These are phyloP conservation scores for Lateolabrax maculatus DNA, from an alignment of 2,797 vertebrate genomes.

Conservation along the genomic window DNA sequence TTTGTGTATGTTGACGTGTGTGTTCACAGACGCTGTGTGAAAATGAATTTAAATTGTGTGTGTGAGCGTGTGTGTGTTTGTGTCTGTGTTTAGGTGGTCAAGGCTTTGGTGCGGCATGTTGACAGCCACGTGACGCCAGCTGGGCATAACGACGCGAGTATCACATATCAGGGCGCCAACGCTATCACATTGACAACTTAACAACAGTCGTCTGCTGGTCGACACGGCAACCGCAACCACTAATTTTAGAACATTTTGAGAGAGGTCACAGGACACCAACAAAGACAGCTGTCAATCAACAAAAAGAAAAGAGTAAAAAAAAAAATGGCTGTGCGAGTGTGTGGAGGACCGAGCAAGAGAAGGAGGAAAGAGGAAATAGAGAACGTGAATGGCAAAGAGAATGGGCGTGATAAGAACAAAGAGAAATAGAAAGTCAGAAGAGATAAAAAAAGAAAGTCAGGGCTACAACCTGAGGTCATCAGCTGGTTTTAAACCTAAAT, in stretches of 20 bases:
- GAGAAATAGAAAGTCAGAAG: slow-evolving; percentile 60
- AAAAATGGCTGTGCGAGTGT: background rate
- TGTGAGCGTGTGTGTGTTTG: slow-evolving; percentile 15
- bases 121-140: slow-evolving; percentile 67
- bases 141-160: slow-evolving; percentile 48
- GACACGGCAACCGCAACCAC: slow-evolving; percentile 44
- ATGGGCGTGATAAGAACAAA: slow-evolving; percentile 55
- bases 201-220: slow-evolving; percentile 64
- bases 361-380: slow-evolving; percentile 13
- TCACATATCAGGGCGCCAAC: slow-evolving; percentile 63
- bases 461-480: slow-evolving; percentile 65
- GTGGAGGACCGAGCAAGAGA: background rate
- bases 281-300: slow-evolving; percentile 64
- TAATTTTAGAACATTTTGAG: slow-evolving; percentile 73
- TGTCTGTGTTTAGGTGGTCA: slow-evolving; percentile 28
- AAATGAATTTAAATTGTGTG: slow-evolving; percentile 28
- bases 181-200: slow-evolving; percentile 70
- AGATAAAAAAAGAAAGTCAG: slow-evolving; percentile 50
- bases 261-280: slow-evolving; percentile 51
- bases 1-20: background rate
- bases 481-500: slow-evolving; percentile 73
- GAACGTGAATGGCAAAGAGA: slow-evolving; percentile 36
- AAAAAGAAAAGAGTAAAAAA: background rate
- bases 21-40: background rate
- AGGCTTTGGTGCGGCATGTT: slow-evolving; percentile 54